These are phyloP conservation scores for Nannospalax galili DNA, from an alignment of 2,113 vertebrate genomes.

Conservation along the genomic window DNA sequence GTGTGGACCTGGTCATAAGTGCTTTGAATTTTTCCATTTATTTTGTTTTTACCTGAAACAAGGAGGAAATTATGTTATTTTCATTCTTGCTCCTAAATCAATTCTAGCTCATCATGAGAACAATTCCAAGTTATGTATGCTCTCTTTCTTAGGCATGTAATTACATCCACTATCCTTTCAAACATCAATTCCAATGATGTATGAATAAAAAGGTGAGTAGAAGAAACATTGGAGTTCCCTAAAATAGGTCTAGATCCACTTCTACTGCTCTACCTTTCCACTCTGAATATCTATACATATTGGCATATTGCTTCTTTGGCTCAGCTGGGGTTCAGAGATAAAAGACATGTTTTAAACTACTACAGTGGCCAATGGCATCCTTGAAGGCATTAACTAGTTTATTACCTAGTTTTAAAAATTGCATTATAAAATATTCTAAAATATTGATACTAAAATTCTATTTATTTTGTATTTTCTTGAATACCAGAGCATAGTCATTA, in stretches of 20 bases:
- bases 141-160: neutral
- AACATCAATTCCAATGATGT: neutral
- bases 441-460: neutral
- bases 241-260: neutral
- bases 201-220: neutral
- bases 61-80: conserved; percentile 64
- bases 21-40: conserved; percentile 88
- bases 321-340: neutral
- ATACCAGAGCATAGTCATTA: neutral
- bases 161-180: conserved; percentile 17
- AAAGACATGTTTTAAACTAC: neutral
- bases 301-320: neutral
- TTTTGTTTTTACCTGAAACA: conserved; percentile 85
- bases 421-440: conserved; percentile 12
- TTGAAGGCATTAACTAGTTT: neutral
- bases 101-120: neutral
- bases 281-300: neutral
- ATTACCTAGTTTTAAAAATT: neutral
- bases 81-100: neutral
- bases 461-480: conserved; percentile 39
- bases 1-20: conserved; percentile 85
- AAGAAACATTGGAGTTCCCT: neutral
- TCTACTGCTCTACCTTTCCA: neutral
- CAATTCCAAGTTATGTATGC: neutral
- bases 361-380: neutral